phyloP scores from a whole-genome alignment of 1,140 invertebrate genomes.

The Akabosia matsudoensis region DNA sequence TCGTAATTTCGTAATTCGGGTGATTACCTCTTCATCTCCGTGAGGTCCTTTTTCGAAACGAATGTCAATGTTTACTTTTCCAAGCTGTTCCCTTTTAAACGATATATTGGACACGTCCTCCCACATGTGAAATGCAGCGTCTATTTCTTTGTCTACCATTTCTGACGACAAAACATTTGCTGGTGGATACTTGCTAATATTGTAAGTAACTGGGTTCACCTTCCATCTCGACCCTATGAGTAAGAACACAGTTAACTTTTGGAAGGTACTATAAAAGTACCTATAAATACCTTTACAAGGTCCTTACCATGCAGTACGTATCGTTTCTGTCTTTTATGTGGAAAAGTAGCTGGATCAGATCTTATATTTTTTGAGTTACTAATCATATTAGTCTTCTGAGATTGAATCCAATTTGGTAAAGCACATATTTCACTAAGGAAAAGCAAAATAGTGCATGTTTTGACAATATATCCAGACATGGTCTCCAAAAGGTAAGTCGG shows the following conservation, averaged over 20 bases:
- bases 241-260: background rate
- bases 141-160: background rate
- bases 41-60: background rate
- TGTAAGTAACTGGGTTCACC: constrained; percentile 1
- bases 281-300: no score
- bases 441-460: no score
- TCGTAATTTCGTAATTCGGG: background rate
- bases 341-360: background rate
- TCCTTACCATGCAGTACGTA: background rate
- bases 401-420: no score
- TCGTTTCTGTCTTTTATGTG: background rate
- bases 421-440: no score
- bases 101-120: background rate
- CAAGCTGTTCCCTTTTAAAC: background rate
- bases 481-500: no score
- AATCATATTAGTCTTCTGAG: no score
- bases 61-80: constrained; percentile 17
- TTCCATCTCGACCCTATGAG: constrained; percentile 10
- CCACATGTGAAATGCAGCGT: constrained; percentile 13
- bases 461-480: no score
- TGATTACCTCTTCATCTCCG: constrained; percentile 21
- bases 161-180: background rate
- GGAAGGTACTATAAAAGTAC: no score
- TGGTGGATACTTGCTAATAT: constrained; percentile 7
- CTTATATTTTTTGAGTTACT: background rate